Base-by-base conservation (phyloP, 2,888 invertebrate species). In the Sphaerophoria taeniata region DNA sequence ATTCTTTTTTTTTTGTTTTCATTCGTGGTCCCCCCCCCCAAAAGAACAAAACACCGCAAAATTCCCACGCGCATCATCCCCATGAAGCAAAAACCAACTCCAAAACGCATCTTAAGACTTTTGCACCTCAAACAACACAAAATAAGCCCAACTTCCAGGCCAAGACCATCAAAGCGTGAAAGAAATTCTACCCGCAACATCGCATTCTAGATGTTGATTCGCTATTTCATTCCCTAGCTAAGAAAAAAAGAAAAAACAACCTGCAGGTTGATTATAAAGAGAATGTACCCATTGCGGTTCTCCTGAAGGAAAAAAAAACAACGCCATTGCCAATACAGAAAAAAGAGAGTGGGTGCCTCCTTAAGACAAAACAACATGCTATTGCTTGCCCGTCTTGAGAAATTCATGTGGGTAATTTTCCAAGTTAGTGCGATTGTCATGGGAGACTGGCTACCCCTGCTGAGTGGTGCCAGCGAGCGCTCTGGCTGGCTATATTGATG, bases 351-450 rank as follows among this genome's bases (percentile, higher is more conserved):
- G 83, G 74, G 79, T 83, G 83, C 79, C 83, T 65, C 74, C 79
- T 74, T 65, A 75, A 83, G 83, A 78, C 73, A 24, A 24, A 24
- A 56, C 61, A 69, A 72, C 67, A 53, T 56, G 63, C 63, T 51
- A 73, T 24, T 24, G 24, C 24, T 24, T 24, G 24, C 24, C 73
- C 55, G 78, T 83, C 83, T 83, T 78, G 55, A 74, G 74, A 74
- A 79, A 79, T 79, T 71, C 83, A 83, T 83, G 79, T 83, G 83
- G 79, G 83, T 79, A 79, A 74, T 83, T 79, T 74, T 56, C 34
- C 71, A 24, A 24, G 24, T 24, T 24, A 24, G 24, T 24, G 24
- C 71, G 74, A 79, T 74, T 83, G 83, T 83, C 83, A 83, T 83
- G 83, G 83, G 83, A 83, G 83, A 83, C 79, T 83, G 79, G 70